These are phyloP conservation scores for Lasioglossum marginatum DNA, from an alignment of 2,888 invertebrate genomes.

Conservation along the genomic window DNA sequence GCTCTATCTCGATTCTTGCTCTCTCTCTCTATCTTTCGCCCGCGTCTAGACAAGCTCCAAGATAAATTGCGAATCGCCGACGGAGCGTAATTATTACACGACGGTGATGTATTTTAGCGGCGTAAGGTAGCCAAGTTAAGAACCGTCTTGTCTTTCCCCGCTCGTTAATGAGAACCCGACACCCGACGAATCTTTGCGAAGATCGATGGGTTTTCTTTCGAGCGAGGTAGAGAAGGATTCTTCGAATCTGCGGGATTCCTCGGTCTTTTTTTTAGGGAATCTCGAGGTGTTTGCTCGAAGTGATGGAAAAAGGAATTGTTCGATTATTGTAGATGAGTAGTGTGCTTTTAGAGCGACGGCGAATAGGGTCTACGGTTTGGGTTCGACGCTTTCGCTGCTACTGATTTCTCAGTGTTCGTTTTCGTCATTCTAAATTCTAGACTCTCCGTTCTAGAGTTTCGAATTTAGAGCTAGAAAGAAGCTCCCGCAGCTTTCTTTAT, in stretches of 20 bases:
- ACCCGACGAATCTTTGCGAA: constrained; percentile 11
- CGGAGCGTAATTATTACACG: constrained; percentile 20
- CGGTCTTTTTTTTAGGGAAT: neutral
- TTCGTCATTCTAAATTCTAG: neutral
- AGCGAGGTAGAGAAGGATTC: neutral
- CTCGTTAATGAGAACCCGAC: constrained; percentile 24
- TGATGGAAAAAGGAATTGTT: constrained; percentile 72
- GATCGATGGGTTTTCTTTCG: constrained; percentile 9
- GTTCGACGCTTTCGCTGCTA: constrained; percentile 10
- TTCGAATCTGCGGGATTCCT: neutral
- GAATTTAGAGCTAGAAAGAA: neutral
- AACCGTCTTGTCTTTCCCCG: constrained; percentile 35
- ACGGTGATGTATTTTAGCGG: constrained; percentile 25
- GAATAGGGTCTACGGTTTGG: constrained; percentile 38
- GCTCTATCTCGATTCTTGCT: neutral
- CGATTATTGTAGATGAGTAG: constrained; percentile 68
- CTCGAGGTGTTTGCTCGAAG: neutral
- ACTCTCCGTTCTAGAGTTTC: neutral
- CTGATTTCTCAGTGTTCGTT: neutral
- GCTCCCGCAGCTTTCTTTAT: neutral
- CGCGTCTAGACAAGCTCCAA: constrained; percentile 8
- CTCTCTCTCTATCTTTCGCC: neutral
- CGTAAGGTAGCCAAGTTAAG: constrained; percentile 29
- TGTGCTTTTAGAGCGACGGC: neutral
- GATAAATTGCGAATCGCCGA: constrained; percentile 24